phyloP scores from a whole-genome alignment of 2,888 invertebrate genomes.

The Folsomia manolachei region DNA sequence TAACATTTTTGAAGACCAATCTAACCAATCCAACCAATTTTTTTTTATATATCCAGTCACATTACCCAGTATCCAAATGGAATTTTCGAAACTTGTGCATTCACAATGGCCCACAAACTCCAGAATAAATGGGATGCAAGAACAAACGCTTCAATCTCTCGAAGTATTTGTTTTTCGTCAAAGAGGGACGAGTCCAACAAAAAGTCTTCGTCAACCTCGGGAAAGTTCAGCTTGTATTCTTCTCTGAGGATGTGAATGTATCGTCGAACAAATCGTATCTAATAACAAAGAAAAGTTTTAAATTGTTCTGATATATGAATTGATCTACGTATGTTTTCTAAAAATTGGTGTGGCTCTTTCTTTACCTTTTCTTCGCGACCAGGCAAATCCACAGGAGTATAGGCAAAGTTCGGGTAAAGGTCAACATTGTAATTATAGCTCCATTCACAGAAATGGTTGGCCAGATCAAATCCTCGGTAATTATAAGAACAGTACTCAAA shows the following conservation, averaged over 20 bases:
- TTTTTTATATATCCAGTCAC: too few species aligned
- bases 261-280: slow-evolving; percentile 59
- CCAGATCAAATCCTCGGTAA: slow-evolving; percentile 86
- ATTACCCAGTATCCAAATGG: slow-evolving; percentile 91
- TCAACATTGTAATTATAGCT: slow-evolving; percentile 79
- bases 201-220: slow-evolving; percentile 53
- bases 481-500: slow-evolving; percentile 96
- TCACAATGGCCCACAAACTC: slow-evolving; percentile 88
- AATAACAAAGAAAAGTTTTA: slow-evolving; percentile 20
- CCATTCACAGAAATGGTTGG: slow-evolving; percentile 94
- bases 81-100: slow-evolving; percentile 81
- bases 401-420: slow-evolving; percentile 72
- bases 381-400: slow-evolving; percentile 68
- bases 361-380: slow-evolving; percentile 74
- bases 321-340: not conserved
- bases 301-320: not conserved
- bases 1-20: too few species aligned
- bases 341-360: not conserved
- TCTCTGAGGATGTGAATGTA: slow-evolving; percentile 59
- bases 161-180: slow-evolving; percentile 64
- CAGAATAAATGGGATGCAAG: slow-evolving; percentile 90
- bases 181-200: slow-evolving; percentile 41
- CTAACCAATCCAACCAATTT: too few species aligned
- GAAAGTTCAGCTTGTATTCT: slow-evolving; percentile 54
- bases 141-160: slow-evolving; percentile 79